Evolutionary conservation across 2,113 vertebrate genomes (phyloP).

Genomic region (Murina feae): DNA sequence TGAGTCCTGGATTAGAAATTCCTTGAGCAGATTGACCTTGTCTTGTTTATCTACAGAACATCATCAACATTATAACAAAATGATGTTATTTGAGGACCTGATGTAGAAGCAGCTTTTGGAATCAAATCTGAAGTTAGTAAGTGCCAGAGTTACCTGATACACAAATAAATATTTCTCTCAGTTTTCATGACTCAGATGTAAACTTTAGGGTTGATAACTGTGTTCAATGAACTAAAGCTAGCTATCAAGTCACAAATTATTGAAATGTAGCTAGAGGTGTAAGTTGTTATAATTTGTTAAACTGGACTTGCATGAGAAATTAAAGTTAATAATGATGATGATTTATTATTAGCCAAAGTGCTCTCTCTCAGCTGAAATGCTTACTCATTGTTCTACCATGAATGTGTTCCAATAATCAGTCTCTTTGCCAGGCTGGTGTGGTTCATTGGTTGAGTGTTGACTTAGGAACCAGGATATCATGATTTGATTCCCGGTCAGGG

Average conservation of each 20-base stretch:
- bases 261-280: background rate
- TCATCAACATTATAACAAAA: background rate
- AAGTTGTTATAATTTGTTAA: background rate
- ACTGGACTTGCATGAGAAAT: background rate
- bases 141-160: background rate
- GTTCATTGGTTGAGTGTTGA: no score
- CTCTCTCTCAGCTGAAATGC: background rate
- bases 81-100: no score
- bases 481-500: no score
- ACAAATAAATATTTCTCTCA: background rate
- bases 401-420: slow-evolving; percentile 23
- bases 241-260: background rate
- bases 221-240: background rate
- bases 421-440: background rate
- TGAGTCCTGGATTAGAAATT: background rate
- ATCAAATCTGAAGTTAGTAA: background rate
- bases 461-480: no score
- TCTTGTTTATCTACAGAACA: background rate
- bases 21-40: background rate
- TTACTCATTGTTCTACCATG: background rate
- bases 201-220: background rate
- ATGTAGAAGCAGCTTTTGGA: background rate
- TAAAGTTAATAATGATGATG: background rate
- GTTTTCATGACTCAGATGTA: background rate
- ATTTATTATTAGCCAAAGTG: slow-evolving; percentile 26